A percentile compares a stretch with the other conserved stretches of the same genome.
phyloP scores from a whole-genome alignment of 2,797 vertebrate species.

The Neomorphus geoffroyi region DNA sequence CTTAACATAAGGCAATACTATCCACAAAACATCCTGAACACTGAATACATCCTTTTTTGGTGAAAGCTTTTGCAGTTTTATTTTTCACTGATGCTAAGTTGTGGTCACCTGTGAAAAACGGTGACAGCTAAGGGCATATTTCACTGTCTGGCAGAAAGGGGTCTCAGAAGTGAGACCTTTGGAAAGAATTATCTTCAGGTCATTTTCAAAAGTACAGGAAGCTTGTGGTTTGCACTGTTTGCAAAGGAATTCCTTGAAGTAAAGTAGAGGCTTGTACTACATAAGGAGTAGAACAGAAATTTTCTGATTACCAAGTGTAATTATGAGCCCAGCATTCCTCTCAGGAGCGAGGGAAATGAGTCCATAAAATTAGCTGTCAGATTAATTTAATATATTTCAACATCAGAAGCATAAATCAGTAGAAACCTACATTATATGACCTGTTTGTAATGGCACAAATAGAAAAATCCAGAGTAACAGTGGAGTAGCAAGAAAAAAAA shows the following conservation, averaged over 20 bases:
- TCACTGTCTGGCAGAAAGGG: not conserved
- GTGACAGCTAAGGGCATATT: not conserved
- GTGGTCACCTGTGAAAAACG: not conserved
- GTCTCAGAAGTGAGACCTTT: not conserved
- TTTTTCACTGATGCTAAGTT: not conserved
- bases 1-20: not conserved
- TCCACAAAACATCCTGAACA: not conserved
- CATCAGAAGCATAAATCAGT: slow-evolving; percentile 3
- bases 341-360: not conserved
- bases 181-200: not conserved
- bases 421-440: not conserved
- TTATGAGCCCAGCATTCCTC: not conserved
- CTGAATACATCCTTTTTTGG: not conserved
- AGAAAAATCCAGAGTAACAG: not conserved
- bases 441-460: not conserved
- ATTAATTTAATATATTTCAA: slow-evolving; percentile 30
- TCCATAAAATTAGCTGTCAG: slow-evolving; percentile 26
- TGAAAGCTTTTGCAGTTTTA: not conserved
- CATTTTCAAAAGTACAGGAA: not conserved
- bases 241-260: not conserved
- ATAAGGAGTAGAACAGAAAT: not conserved
- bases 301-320: not conserved
- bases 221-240: not conserved
- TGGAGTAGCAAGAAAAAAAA: not conserved
- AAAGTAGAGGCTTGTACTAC: not conserved